phyloP scores from a whole-genome alignment of 2,797 vertebrate species.

The Mastacembelus armatus region DNA sequence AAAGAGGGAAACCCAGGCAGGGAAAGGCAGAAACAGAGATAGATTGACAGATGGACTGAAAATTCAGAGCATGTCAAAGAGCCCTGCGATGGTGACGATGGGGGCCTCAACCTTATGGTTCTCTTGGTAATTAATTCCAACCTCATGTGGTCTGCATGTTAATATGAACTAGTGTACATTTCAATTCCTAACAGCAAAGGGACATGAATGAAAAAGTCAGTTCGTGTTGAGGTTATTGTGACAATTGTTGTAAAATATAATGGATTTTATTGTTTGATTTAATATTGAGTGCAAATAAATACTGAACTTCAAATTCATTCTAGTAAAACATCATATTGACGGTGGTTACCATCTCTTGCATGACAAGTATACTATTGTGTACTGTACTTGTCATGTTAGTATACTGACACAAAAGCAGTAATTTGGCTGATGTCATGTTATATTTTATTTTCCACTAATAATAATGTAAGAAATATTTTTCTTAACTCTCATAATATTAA shows the following conservation, averaged over 20 bases:
- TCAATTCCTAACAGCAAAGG: slow-evolving; percentile 41
- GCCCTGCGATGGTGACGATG: slow-evolving; percentile 48
- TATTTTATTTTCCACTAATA: too few relatives aligned
- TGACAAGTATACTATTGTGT: background rate
- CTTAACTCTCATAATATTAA: too few relatives aligned
- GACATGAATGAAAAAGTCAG: slow-evolving; percentile 2
- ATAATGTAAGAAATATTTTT: too few relatives aligned
- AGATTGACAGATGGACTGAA: slow-evolving; percentile 68
- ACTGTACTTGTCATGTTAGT: too few relatives aligned
- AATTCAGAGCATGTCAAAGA: slow-evolving; percentile 68
- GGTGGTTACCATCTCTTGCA: background rate
- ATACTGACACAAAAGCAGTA: background rate
- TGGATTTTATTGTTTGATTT: background rate
- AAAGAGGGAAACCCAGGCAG: slow-evolving; percentile 31
- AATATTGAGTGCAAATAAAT: background rate
- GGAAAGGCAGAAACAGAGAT: slow-evolving; percentile 39
- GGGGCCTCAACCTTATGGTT: slow-evolving; percentile 66
- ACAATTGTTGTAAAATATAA: slow-evolving; percentile 3
- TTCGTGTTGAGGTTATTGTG: slow-evolving; percentile 19
- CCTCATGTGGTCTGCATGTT: slow-evolving; percentile 59
- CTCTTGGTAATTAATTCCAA: slow-evolving; percentile 68
- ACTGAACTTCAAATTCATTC: background rate
- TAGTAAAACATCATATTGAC: background rate
- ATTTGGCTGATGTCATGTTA: background rate
- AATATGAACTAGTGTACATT: slow-evolving; percentile 42